These are phyloP conservation scores for Colaptes auratus DNA, from an alignment of 2,113 vertebrate genomes.

Conservation along the genomic window DNA sequence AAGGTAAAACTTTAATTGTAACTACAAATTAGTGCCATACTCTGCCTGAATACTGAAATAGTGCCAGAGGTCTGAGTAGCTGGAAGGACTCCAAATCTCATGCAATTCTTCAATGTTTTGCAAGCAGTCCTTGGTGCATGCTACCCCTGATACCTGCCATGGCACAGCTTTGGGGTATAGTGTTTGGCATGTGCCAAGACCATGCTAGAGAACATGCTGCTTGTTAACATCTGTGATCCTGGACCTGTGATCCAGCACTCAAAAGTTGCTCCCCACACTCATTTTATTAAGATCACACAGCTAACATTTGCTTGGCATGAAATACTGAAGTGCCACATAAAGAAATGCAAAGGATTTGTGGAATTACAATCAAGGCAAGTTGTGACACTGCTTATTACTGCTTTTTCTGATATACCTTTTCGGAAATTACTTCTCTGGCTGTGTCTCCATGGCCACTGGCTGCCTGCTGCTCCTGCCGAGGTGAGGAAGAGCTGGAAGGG, in stretches of 20 bases:
- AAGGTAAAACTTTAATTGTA: not conserved
- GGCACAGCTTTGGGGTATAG: fast-evolving
- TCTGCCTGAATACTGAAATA: not conserved
- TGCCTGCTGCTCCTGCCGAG: not conserved
- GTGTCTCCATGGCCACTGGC: fast-evolving
- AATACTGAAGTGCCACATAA: fast-evolving
- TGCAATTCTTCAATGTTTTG: not conserved
- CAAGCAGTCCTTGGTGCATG: not conserved
- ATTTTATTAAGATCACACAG: fast-evolving
- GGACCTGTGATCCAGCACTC: not conserved
- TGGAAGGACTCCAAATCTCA: not conserved
- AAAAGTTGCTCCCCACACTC: fast-evolving
- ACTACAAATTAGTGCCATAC: not conserved
- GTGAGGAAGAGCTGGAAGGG: not conserved
- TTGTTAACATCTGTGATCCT: not conserved
- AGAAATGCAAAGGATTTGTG: fast-evolving
- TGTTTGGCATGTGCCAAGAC: fast-evolving
- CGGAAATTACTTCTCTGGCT: not conserved
- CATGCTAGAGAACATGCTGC: not conserved
- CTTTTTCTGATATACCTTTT: conserved; percentile 6
- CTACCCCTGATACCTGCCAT: fast-evolving
- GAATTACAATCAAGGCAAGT: not conserved
- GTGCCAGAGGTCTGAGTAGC: not conserved
- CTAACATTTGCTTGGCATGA: fast-evolving
- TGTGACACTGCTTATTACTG: fast-evolving